phyloP scores from a whole-genome alignment of 2,797 vertebrate species.

The Helicolenus hilgendorfi region DNA sequence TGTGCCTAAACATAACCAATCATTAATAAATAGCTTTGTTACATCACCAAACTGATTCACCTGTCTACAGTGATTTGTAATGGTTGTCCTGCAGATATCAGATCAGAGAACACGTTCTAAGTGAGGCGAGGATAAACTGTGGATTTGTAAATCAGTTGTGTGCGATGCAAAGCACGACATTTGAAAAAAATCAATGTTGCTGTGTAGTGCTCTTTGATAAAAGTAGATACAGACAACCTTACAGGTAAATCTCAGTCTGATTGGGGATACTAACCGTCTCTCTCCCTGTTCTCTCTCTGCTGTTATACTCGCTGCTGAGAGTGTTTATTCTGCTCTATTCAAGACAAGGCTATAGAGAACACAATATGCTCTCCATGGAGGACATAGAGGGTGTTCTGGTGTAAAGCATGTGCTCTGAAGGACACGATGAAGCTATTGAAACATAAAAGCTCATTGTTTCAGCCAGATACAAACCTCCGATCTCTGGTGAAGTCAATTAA shows the following conservation, averaged over 20 bases:
- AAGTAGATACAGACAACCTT: neutral
- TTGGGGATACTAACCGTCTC: no score
- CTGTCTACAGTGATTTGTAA: neutral
- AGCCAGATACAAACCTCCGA: neutral
- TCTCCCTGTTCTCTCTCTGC: neutral
- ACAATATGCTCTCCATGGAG: neutral
- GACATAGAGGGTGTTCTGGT: neutral
- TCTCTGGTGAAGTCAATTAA: neutral
- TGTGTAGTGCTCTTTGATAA: neutral
- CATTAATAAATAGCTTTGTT: no score
- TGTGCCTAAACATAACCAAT: neutral
- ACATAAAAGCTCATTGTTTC: neutral
- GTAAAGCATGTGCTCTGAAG: neutral
- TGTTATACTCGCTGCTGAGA: neutral
- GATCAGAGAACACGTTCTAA: neutral
- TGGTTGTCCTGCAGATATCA: neutral
- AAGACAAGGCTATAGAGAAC: constrained; percentile 2
- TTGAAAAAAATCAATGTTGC: neutral
- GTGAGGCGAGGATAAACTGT: neutral
- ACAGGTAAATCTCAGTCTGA: neutral
- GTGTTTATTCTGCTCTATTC: neutral
- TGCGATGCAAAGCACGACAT: no score
- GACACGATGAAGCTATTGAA: neutral
- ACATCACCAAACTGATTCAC: neutral
- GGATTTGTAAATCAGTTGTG: neutral